These are phyloP conservation scores for Apocrypta bakeri DNA, from an alignment of 1,140 invertebrate genomes.

Conservation along the genomic window DNA sequence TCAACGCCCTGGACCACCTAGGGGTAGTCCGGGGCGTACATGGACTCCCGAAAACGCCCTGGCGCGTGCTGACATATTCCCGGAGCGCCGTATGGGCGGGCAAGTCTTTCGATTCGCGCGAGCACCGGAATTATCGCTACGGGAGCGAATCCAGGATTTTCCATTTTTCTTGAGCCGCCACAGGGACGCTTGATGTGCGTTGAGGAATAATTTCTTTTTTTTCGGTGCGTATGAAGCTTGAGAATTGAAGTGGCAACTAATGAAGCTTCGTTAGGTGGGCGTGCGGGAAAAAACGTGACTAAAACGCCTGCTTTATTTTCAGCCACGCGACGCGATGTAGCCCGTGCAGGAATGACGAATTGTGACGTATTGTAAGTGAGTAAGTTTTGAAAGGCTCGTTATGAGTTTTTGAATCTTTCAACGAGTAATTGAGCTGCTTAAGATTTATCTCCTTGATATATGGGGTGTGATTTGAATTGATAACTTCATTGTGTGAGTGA, in stretches of 20 bases:
- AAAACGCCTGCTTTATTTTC: constrained; percentile 27
- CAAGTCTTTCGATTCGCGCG: constrained; percentile 24
- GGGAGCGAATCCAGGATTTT: constrained; percentile 28
- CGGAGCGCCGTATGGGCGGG: constrained; percentile 4
- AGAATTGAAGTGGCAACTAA: not conserved
- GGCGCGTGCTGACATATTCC: constrained; percentile 35
- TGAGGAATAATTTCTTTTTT: too few species aligned
- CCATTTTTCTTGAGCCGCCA: not conserved
- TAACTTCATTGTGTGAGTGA: too few species aligned
- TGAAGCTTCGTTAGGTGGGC: constrained; percentile 45
- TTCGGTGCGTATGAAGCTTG: not conserved
- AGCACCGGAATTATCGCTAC: constrained; percentile 39
- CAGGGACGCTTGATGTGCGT: too few species aligned
- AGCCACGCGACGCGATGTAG: not conserved
- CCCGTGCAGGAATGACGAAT: not conserved
- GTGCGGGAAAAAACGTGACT: not conserved
- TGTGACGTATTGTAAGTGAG: not conserved
- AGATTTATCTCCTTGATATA: too few species aligned
- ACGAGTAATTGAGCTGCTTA: too few species aligned
- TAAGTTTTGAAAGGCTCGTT: not conserved
- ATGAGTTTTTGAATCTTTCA: too few species aligned
- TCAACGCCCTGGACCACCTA: constrained; percentile 70
- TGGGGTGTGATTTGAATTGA: too few species aligned
- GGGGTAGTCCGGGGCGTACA: constrained; percentile 69
- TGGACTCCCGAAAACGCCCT: constrained; percentile 40